These are phyloP conservation scores for Nomada fucata DNA, from an alignment of 2,888 invertebrate species.

Conservation along the genomic window DNA sequence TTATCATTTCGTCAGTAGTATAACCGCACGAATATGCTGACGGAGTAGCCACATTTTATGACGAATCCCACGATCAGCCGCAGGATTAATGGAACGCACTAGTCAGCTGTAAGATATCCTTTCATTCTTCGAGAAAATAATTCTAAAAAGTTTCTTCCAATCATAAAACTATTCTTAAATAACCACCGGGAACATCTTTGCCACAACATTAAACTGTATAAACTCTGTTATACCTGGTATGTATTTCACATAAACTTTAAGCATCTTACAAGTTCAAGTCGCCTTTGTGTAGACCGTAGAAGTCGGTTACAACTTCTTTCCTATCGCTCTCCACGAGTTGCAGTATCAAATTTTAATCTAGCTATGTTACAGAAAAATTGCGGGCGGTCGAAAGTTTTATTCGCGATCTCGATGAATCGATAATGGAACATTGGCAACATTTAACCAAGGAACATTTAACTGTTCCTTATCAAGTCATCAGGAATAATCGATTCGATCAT, in stretches of 20 bases:
- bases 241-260: background rate
- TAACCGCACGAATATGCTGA: conserved; percentile 36
- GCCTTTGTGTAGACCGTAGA: background rate
- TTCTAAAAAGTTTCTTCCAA: conserved; percentile 1
- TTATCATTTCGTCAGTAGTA: conserved; percentile 40
- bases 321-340: background rate
- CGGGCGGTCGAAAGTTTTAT: no score
- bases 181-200: background rate
- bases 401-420: no score
- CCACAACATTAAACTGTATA: background rate
- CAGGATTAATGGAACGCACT: conserved; percentile 19
- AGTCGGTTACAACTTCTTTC: background rate
- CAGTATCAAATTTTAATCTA: background rate
- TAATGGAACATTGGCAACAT: no score
- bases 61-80: conserved; percentile 19
- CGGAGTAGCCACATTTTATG: conserved; percentile 13
- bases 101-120: conserved; percentile 21
- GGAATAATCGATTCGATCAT: background rate
- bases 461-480: background rate
- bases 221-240: background rate
- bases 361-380: no score
- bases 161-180: background rate
- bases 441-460: background rate
- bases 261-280: background rate
- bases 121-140: background rate